Evolutionary conservation across 2,888 invertebrate species (phyloP).

Genomic region (Drosophila flavopinicola): DNA sequence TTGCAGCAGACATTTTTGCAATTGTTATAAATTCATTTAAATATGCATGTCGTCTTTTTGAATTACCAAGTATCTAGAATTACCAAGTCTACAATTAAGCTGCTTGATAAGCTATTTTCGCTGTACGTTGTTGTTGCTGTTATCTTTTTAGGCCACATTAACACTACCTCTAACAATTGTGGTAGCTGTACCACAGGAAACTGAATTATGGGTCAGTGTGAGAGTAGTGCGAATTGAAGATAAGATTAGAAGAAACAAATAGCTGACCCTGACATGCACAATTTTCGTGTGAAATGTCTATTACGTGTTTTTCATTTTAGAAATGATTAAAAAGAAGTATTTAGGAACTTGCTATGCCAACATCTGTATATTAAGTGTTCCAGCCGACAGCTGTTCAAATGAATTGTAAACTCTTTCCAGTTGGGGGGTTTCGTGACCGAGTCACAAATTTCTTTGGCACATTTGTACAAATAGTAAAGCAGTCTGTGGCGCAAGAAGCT

Average conservation of each 20-base stretch:
- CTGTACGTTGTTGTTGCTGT: slow-evolving; percentile 3
- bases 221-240: slow-evolving; percentile 6
- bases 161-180: not conserved
- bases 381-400: slow-evolving; percentile 61
- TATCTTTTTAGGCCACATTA: slow-evolving; percentile 30
- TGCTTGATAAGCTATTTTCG: slow-evolving; percentile 20
- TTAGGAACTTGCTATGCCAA: slow-evolving; percentile 5
- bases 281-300: not conserved
- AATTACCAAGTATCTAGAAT: not conserved
- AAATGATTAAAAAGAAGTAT: not conserved
- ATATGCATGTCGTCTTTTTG: not conserved
- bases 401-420: slow-evolving; percentile 8
- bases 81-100: not conserved
- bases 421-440: slow-evolving; percentile 19
- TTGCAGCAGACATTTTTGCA: not conserved
- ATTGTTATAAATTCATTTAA: not conserved
- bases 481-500: slow-evolving; percentile 14
- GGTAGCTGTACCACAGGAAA: not conserved
- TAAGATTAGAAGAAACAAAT: slow-evolving; percentile 13
- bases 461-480: slow-evolving; percentile 65
- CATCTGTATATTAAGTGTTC: slow-evolving; percentile 4
- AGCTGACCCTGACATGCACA: no score
- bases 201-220: slow-evolving; percentile 11
- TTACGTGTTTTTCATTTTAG: slow-evolving; percentile 2
- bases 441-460: slow-evolving; percentile 37